These are phyloP conservation scores for Tupaia chinensis DNA, from an alignment of 2,113 vertebrate species.

Conservation along the genomic window DNA sequence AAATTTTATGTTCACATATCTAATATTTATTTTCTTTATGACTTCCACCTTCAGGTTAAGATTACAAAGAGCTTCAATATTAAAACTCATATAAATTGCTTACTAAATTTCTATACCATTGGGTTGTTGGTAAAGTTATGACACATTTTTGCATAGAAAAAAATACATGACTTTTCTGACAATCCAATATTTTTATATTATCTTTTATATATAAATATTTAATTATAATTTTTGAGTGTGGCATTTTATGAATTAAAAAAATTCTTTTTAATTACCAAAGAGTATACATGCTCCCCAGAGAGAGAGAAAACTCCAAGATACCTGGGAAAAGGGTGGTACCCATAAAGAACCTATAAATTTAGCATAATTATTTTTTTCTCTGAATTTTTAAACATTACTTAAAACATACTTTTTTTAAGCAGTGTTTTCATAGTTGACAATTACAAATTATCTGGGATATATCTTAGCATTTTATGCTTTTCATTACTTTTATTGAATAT, in stretches of 20 bases:
- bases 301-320: background rate
- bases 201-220: background rate
- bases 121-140: no score
- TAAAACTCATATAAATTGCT: background rate
- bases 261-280: no score
- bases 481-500: background rate
- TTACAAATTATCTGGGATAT: background rate
- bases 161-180: no score
- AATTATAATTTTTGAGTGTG: background rate
- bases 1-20: background rate
- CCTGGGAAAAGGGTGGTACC: background rate
- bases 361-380: background rate
- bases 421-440: background rate
- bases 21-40: background rate
- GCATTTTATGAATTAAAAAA: background rate
- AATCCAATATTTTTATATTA: background rate
- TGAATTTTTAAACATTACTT: slow-evolving; percentile 20
- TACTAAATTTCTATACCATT: background rate
- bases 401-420: background rate
- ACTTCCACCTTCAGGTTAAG: background rate
- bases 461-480: background rate
- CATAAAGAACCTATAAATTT: background rate
- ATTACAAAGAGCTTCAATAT: background rate
- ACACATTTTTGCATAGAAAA: no score
- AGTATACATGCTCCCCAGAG: no score